Percentiles rank a stretch among this genome's conserved stretches.
phyloP scores from a whole-genome alignment of 2,113 vertebrate genomes.

The Geococcyx californianus region DNA sequence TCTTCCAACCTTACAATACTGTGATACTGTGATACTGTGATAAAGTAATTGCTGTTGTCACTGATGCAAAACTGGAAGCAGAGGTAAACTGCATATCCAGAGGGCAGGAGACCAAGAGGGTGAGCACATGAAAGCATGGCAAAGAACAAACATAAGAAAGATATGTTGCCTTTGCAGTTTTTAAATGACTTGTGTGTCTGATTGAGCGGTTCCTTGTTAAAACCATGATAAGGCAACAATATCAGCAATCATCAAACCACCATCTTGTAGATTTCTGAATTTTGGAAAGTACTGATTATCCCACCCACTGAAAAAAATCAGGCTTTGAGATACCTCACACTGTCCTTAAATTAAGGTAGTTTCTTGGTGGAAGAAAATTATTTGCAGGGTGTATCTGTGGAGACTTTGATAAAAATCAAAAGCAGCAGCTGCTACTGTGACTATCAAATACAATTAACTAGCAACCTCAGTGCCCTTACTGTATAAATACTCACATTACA shows the following conservation, averaged over 20 bases:
- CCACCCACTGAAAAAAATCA: not conserved
- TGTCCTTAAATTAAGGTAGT: not conserved
- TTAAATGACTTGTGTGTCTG: not conserved
- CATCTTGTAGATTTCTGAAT: not conserved
- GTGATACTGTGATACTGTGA: too few species aligned
- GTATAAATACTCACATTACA: not conserved
- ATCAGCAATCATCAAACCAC: not conserved
- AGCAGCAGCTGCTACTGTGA: not conserved
- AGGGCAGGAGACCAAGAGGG: not conserved
- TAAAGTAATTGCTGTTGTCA: not conserved
- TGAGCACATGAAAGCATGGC: not conserved
- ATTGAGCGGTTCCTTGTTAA: not conserved
- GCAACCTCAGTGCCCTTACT: not conserved
- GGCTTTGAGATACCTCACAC: not conserved
- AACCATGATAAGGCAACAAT: not conserved
- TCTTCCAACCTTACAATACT: too few species aligned
- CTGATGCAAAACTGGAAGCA: not conserved
- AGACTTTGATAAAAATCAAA: slow-evolving; percentile 16
- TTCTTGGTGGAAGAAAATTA: not conserved
- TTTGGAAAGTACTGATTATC: not conserved
- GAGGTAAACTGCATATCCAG: not conserved
- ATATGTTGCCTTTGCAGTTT: not conserved
- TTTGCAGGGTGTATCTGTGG: not conserved
- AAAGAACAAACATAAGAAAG: not conserved
- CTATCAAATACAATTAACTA: not conserved